Percentiles rank a stretch among this genome's conserved stretches.
Evolutionary conservation across 2,113 vertebrate species (phyloP).

Genomic region (Conger conger): DNA sequence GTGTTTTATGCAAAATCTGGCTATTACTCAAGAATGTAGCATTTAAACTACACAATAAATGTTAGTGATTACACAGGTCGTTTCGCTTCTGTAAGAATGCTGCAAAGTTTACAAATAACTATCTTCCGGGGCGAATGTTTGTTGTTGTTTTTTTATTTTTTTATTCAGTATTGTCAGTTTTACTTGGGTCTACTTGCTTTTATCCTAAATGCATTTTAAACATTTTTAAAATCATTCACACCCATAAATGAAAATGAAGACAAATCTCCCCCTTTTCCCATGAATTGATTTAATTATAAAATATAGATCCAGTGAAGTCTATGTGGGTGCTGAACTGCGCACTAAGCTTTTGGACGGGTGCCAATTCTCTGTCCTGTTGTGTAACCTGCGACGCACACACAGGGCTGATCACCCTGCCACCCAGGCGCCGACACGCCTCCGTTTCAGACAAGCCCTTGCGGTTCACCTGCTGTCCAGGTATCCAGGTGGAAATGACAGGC

Average conservation of each 20-base stretch:
- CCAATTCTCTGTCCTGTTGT: not conserved
- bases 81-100: not conserved
- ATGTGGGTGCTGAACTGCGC: too few species aligned
- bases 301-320: not conserved
- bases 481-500: not conserved
- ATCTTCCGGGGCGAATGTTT: not conserved
- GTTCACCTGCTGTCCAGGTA: conserved; percentile 33
- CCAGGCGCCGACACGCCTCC: conserved; percentile 25
- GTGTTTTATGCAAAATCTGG: not conserved
- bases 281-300: not conserved
- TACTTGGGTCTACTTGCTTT: not conserved
- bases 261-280: not conserved
- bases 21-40: conserved; percentile 17
- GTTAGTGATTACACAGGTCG: not conserved
- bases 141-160: not conserved
- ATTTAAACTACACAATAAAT: not conserved
- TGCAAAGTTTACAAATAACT: not conserved
- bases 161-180: not conserved
- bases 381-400: not conserved
- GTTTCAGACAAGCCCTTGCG: conserved; percentile 50
- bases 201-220: not conserved
- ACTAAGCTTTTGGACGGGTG: too few species aligned
- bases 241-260: not conserved
- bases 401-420: too few species aligned
- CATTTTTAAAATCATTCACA: not conserved